These are phyloP conservation scores for Poecilia wingei DNA, from an alignment of 2,797 vertebrate species.

Conservation along the genomic window DNA sequence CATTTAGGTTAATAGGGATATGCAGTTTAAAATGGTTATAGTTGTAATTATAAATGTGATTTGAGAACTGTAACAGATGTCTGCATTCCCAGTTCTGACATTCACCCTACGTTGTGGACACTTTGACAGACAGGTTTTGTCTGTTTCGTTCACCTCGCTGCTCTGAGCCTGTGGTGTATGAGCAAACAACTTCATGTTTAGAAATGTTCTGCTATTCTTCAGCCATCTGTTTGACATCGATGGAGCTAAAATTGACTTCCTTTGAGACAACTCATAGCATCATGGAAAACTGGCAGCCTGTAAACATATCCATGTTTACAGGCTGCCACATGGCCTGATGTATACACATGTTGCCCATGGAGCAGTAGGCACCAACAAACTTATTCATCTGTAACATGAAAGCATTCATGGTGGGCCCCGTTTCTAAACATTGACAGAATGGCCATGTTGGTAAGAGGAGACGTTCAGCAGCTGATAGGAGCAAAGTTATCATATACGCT, in stretches of 20 bases:
- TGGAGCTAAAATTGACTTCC: conserved; percentile 28
- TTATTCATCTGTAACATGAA: conserved; percentile 8
- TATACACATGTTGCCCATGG: conserved; percentile 23
- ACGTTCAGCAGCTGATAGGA: background rate
- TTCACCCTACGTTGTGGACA: conserved; percentile 52
- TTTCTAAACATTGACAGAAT: conserved; percentile 23
- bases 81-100: background rate
- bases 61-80: background rate
- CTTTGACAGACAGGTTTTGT: conserved; percentile 37
- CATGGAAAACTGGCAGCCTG: conserved; percentile 52
- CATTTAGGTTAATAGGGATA: no score
- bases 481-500: background rate
- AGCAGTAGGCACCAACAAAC: conserved; percentile 32
- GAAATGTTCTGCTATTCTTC: conserved; percentile 24
- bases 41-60: no score
- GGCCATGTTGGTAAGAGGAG: background rate
- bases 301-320: conserved; percentile 34
- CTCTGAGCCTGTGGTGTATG: conserved; percentile 31
- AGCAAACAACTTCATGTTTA: conserved; percentile 27
- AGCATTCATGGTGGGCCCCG: background rate
- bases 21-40: no score
- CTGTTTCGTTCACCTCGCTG: conserved; percentile 4
- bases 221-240: conserved; percentile 3
- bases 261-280: conserved; percentile 21
- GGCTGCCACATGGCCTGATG: conserved; percentile 26